Conservation (phyloP, 2,797 vertebrate species). For the Cryptoblepharus egeriae region DNA sequence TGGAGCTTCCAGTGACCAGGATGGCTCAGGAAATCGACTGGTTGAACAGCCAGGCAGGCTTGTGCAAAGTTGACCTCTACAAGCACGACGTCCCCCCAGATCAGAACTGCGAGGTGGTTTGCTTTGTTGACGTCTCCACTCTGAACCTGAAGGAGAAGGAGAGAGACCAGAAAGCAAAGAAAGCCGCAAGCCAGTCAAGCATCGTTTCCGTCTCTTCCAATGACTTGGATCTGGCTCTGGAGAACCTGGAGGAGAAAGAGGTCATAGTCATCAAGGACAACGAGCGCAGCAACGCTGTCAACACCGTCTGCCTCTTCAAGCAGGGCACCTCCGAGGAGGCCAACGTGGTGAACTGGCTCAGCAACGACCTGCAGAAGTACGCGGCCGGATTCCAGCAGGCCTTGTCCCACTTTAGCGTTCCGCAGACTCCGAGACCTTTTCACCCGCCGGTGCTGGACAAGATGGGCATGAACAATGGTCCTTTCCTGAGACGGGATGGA, state of each 20-base stretch:
- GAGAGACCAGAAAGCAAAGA: slow-evolving; percentile 43
- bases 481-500: slow-evolving; percentile 32
- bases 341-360: slow-evolving; percentile 59
- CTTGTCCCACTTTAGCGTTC: slow-evolving; percentile 57
- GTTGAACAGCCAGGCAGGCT: slow-evolving; percentile 65
- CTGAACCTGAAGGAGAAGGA: slow-evolving; percentile 65
- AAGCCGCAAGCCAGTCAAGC: not conserved
- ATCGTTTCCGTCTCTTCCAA: slow-evolving; percentile 19
- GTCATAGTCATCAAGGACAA: slow-evolving; percentile 71
- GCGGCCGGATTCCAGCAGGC: slow-evolving; percentile 71
- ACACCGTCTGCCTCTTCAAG: slow-evolving; percentile 72
- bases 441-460: slow-evolving; percentile 47
- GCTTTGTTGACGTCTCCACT: slow-evolving; percentile 66
- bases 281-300: slow-evolving; percentile 59
- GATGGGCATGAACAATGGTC: slow-evolving; percentile 57
- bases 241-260: slow-evolving; percentile 63
- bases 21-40: slow-evolving; percentile 73
- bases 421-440: slow-evolving; percentile 45
- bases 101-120: slow-evolving; percentile 68
- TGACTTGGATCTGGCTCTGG: slow-evolving; percentile 51
- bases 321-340: slow-evolving; percentile 63
- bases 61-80: slow-evolving; percentile 70
- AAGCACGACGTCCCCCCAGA: slow-evolving; percentile 55
- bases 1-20: slow-evolving; percentile 24
- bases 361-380: slow-evolving; percentile 70